Evolutionary conservation across 53 echinoderm and acorn worm species (phyloP).

Genomic region (Actinopyga echinites): DNA sequence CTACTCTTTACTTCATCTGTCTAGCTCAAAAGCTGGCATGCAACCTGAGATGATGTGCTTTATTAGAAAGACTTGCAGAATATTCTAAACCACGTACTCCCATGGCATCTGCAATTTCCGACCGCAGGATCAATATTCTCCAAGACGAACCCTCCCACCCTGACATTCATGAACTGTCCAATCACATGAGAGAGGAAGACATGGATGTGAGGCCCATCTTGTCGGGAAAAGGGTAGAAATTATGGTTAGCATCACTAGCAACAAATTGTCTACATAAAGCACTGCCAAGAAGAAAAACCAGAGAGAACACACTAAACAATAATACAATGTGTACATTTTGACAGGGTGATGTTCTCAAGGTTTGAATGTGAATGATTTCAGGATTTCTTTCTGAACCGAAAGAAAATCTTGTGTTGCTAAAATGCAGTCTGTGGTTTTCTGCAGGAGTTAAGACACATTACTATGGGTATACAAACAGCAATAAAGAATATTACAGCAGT

Average conservation of each 20-base stretch:
- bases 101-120: conserved; percentile 15
- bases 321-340: too few relatives aligned
- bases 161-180: conserved; percentile 30
- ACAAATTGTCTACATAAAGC: not conserved
- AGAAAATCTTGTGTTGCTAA: too few relatives aligned
- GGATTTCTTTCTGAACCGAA: too few relatives aligned
- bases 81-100: conserved; percentile 1
- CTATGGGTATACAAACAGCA: too few relatives aligned
- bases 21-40: conserved; percentile 1
- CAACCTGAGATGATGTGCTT: conserved; percentile 19
- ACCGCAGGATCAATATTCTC: not conserved
- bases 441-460: too few relatives aligned
- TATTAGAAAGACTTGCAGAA: conserved; percentile 12
- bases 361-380: too few relatives aligned
- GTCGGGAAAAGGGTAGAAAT: not conserved
- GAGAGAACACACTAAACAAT: too few relatives aligned
- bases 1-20: not conserved
- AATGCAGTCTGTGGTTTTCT: too few relatives aligned
- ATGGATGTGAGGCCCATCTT: not conserved
- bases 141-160: not conserved
- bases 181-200: conserved; percentile 8
- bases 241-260: not conserved
- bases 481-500: too few relatives aligned
- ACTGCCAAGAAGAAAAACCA: too few relatives aligned
- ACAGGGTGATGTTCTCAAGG: too few relatives aligned